A percentile compares a stretch with the other conserved stretches of the same genome.
phyloP scores from a whole-genome alignment of 2,888 invertebrate species.

The Teinopalpus imperialis region DNA sequence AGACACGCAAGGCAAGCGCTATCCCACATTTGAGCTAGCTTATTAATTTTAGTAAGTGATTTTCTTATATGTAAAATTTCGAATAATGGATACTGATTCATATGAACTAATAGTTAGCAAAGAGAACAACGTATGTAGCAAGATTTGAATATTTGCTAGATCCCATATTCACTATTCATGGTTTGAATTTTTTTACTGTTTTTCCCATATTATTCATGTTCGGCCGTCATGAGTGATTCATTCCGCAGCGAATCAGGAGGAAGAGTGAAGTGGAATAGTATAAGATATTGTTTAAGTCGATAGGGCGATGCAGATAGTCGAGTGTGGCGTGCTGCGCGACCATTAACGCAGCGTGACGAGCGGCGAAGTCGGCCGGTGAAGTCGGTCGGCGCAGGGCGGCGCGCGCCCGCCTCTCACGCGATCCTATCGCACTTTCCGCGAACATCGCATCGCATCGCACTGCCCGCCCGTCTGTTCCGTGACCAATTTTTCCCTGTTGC shows the following conservation, averaged over 20 bases:
- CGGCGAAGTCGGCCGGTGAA: constrained; percentile 43
- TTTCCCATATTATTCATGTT: too few relatives aligned
- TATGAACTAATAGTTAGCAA: too few relatives aligned
- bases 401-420: constrained; percentile 74
- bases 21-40: too few relatives aligned
- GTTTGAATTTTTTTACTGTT: too few relatives aligned
- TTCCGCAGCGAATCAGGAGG: background rate
- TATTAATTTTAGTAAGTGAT: too few relatives aligned
- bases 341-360: constrained; percentile 81
- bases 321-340: constrained; percentile 71
- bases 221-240: background rate
- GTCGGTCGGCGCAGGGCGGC: constrained; percentile 43
- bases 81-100: too few relatives aligned
- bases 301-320: constrained; percentile 65
- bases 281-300: constrained; percentile 50
- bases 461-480: constrained; percentile 71
- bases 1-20: too few relatives aligned
- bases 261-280: constrained; percentile 2
- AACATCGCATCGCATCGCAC: constrained; percentile 74
- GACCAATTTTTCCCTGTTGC: constrained; percentile 50
- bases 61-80: too few relatives aligned
- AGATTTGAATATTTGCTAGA: too few relatives aligned
- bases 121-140: too few relatives aligned
- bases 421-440: constrained; percentile 78
- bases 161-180: too few relatives aligned